Percentiles rank a stretch among this genome's conserved stretches.
Conservation (phyloP, 2,113 vertebrate species). For the Clarias gariepinus region DNA sequence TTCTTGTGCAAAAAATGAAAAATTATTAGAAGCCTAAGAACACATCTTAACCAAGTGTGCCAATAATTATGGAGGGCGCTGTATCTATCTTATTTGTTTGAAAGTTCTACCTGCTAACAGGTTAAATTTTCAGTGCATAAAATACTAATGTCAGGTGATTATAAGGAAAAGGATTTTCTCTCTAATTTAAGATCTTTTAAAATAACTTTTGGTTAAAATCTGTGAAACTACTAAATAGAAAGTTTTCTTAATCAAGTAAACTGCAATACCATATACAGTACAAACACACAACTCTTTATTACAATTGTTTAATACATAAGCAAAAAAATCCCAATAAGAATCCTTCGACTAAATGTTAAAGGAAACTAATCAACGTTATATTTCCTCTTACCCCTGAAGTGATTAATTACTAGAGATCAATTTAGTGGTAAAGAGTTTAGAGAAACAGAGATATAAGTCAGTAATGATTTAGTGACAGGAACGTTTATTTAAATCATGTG, state of each 20-base stretch:
- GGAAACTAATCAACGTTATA: background rate
- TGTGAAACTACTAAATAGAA: background rate
- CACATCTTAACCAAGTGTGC: no score
- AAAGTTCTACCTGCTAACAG: background rate
- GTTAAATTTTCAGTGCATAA: background rate
- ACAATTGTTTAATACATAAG: background rate
- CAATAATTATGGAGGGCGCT: no score
- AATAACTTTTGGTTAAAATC: background rate
- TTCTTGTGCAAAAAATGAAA: no score
- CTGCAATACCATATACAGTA: background rate
- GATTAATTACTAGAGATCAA: background rate
- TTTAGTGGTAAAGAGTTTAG: no score
- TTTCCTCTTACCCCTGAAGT: background rate
- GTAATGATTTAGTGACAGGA: background rate
- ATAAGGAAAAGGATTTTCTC: background rate
- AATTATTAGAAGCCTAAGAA: no score
- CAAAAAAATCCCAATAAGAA: background rate
- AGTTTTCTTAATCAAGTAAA: background rate
- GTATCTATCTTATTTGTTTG: no score
- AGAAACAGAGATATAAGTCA: background rate
- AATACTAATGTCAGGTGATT: background rate
- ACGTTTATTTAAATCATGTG: constrained; percentile 43
- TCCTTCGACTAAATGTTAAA: background rate
- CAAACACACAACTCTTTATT: background rate
- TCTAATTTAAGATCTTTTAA: no score